Conservation (phyloP, 2,797 vertebrate species). For the Pyrocephalus nanus region DNA sequence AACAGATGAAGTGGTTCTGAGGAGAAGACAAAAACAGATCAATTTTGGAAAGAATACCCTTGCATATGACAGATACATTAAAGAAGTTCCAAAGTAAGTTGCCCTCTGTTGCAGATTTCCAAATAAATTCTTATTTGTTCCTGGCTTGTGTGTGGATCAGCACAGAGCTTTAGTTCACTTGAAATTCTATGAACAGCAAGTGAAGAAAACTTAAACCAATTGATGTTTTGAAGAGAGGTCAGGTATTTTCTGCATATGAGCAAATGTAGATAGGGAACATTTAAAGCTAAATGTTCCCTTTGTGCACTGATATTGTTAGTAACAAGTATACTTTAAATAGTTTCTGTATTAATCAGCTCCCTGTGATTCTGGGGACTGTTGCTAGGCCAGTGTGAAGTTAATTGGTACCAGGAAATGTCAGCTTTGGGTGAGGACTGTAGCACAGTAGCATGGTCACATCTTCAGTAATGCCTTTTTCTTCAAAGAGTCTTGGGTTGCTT, state of each 20-base stretch:
- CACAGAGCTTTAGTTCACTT: background rate
- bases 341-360: background rate
- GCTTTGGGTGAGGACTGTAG: background rate
- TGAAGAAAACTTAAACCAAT: background rate
- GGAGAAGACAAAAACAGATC: conserved; percentile 96
- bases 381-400: background rate
- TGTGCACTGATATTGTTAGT: background rate
- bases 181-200: background rate
- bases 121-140: background rate
- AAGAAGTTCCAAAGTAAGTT: conserved; percentile 91
- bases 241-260: background rate
- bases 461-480: background rate
- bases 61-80: conserved; percentile 91
- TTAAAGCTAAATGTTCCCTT: background rate
- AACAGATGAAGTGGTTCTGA: conserved; percentile 87
- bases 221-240: background rate
- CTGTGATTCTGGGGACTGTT: background rate
- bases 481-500: background rate
- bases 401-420: background rate
- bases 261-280: background rate
- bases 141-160: fast-evolving
- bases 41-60: conserved; percentile 97
- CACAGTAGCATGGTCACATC: background rate
- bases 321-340: background rate
- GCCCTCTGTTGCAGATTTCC: background rate